These are phyloP conservation scores for Drosophila funebris DNA, from an alignment of 1,140 invertebrate species.

Conservation along the genomic window DNA sequence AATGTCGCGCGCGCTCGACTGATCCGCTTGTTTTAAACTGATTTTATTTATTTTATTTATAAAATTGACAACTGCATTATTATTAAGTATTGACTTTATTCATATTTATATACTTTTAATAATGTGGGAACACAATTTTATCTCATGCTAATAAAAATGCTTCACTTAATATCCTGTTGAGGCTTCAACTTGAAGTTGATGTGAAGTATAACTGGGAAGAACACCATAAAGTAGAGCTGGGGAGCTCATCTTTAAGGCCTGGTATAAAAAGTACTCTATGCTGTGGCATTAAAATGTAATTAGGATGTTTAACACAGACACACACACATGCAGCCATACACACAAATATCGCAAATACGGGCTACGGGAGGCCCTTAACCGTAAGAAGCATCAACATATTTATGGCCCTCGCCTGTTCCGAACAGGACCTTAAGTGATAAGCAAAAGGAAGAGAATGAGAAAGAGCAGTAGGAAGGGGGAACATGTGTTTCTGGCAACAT, in stretches of 20 bases:
- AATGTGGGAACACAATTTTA: no score
- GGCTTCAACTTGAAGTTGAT: background rate
- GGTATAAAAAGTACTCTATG: conserved; percentile 23
- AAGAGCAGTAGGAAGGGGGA: background rate
- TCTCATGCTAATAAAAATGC: no score
- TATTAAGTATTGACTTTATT: no score
- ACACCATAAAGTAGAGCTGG: background rate
- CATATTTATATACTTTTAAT: no score
- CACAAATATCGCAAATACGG: no score
- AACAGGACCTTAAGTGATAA: background rate
- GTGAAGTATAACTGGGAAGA: background rate
- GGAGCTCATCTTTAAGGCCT: background rate
- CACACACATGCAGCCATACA: no score
- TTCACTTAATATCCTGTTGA: background rate
- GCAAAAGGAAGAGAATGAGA: background rate
- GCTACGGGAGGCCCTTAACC: conserved; percentile 4
- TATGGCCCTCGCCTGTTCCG: conserved; percentile 29
- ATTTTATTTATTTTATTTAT: no score
- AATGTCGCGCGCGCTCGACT: no score
- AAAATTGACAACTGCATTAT: no score
- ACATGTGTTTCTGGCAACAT: conserved; percentile 20
- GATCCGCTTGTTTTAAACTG: no score
- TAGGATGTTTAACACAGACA: conserved; percentile 24
- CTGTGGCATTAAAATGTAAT: conserved; percentile 45
- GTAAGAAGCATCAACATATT: conserved; percentile 30